phyloP scores from a whole-genome alignment of 2,888 invertebrate species.

The Eupithecia centaureata region DNA sequence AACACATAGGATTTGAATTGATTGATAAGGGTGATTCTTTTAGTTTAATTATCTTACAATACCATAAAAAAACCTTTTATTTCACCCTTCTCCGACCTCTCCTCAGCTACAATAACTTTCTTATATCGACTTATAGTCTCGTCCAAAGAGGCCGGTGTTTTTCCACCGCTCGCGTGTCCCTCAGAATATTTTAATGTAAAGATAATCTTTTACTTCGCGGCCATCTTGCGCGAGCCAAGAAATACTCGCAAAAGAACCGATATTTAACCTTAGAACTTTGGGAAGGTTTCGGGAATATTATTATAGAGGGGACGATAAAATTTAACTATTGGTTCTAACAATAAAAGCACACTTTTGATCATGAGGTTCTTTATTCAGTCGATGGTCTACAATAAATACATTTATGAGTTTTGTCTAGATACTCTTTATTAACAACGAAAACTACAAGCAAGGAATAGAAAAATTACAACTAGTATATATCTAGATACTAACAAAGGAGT shows the following conservation, averaged over 20 bases:
- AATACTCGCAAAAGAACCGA: conserved; percentile 47
- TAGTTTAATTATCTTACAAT: no score
- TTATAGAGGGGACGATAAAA: neutral
- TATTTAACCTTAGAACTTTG: conserved; percentile 33
- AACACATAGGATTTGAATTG: no score
- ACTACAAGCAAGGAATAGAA: no score
- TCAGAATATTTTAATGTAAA: conserved; percentile 72
- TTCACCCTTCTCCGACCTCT: no score
- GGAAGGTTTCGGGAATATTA: conserved; percentile 10
- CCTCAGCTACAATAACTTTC: neutral
- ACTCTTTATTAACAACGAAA: no score
- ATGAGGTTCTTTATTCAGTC: neutral
- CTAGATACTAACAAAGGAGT: no score
- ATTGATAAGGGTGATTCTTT: no score
- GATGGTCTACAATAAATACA: no score
- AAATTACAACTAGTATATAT: no score
- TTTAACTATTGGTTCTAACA: neutral
- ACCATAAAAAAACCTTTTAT: no score
- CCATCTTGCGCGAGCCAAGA: conserved; percentile 56
- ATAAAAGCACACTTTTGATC: neutral
- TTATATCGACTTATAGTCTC: neutral
- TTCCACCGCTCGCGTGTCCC: conserved; percentile 50
- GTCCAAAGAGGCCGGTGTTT: conserved; percentile 3
- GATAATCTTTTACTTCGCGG: conserved; percentile 71
- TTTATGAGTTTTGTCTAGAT: no score